Conservation (phyloP, 1,140 invertebrate genomes). For the Microvelia longipes region DNA sequence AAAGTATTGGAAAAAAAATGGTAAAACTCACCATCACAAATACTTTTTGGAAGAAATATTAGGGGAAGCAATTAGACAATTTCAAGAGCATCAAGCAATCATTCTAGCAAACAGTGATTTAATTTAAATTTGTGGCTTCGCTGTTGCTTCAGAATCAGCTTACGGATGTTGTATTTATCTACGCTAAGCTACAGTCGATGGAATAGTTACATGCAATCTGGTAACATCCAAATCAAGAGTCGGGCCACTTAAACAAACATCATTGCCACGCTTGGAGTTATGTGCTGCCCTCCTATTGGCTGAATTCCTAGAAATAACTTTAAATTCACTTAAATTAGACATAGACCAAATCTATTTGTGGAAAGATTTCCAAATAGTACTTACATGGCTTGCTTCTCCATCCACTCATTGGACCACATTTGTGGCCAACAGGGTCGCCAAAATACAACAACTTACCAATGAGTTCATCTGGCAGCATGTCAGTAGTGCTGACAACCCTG, state of each 20-base stretch:
- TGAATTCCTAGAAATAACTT: constrained; percentile 10
- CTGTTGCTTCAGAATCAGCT: constrained; percentile 22
- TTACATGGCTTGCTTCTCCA: background rate
- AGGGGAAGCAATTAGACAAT: background rate
- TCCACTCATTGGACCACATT: background rate
- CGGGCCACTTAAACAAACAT: constrained; percentile 23
- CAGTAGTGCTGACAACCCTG: background rate
- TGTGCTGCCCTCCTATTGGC: constrained; percentile 23
- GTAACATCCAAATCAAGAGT: constrained; percentile 27
- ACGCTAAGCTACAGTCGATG: constrained; percentile 8
- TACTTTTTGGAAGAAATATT: no score
- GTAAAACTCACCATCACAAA: no score
- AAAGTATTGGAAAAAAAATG: no score
- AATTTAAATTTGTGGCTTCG: constrained; percentile 21
- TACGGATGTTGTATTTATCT: constrained; percentile 25
- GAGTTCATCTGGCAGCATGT: background rate
- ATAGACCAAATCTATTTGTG: background rate
- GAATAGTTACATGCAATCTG: constrained; percentile 13
- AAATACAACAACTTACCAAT: background rate
- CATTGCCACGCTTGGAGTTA: constrained; percentile 26
- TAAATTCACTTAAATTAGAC: background rate
- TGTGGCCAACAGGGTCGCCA: background rate
- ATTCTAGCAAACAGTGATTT: background rate
- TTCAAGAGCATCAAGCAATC: background rate
- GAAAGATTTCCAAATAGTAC: background rate